phyloP scores from a whole-genome alignment of 2,888 invertebrate species.

The Eudasyphora cyanicolor region DNA sequence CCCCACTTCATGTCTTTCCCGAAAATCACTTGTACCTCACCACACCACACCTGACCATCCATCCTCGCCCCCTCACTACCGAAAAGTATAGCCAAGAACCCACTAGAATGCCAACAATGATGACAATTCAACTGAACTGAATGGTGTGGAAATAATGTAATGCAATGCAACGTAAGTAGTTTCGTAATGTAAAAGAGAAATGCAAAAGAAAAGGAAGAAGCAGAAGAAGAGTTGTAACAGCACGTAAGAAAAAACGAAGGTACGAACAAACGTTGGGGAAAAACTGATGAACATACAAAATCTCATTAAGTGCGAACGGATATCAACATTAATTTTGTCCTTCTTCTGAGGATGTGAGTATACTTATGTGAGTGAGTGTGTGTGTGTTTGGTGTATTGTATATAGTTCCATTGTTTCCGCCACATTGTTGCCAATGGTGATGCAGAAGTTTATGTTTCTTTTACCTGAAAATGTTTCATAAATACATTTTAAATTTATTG shows the following conservation, averaged over 20 bases:
- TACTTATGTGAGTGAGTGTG: background rate
- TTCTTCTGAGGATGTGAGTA: conserved; percentile 29
- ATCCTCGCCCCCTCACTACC: background rate
- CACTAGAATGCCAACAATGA: conserved; percentile 37
- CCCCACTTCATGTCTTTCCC: background rate
- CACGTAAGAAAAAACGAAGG: conserved; percentile 36
- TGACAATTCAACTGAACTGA: conserved; percentile 50
- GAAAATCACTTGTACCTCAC: background rate
- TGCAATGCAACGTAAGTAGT: conserved; percentile 21
- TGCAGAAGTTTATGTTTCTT: conserved; percentile 24
- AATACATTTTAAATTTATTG: background rate
- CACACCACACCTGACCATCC: background rate
- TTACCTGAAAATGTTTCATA: conserved; percentile 19
- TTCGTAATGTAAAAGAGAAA: conserved; percentile 35
- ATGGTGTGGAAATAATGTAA: conserved; percentile 59
- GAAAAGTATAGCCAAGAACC: background rate
- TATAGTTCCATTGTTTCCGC: background rate
- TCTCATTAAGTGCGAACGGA: conserved; percentile 65
- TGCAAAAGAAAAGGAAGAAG: background rate
- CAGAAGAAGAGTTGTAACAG: background rate
- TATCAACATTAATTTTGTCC: conserved; percentile 62
- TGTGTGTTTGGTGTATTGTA: background rate
- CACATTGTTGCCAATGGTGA: background rate
- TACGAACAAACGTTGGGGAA: background rate
- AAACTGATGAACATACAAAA: conserved; percentile 33